A percentile compares a stretch with the other conserved stretches of the same genome.
phyloP scores from a whole-genome alignment of 1,140 invertebrate genomes.

The Scylla paramamosain region DNA sequence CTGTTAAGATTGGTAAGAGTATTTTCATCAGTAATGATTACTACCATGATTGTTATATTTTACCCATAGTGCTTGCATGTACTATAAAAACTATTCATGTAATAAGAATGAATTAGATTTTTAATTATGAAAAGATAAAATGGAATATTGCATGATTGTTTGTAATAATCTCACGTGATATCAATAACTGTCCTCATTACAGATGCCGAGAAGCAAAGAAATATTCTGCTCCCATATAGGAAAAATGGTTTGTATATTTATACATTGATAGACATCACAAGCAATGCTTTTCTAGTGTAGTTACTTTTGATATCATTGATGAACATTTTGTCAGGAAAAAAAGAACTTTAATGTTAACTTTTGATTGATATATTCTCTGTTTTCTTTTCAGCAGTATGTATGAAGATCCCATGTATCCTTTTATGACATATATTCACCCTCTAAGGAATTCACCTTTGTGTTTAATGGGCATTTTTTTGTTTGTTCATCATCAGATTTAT shows the following conservation, averaged over 20 bases:
- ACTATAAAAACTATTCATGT: too few relatives aligned
- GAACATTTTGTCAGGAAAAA: not conserved
- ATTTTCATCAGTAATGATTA: not conserved
- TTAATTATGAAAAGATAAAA: too few relatives aligned
- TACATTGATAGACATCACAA: not conserved
- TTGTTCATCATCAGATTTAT: not conserved
- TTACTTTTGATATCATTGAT: not conserved
- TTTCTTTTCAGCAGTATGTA: constrained; percentile 63
- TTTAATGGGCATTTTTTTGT: not conserved
- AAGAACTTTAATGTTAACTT: not conserved
- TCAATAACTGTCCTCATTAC: not conserved
- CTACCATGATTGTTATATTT: not conserved
- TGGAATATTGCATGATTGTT: too few relatives aligned
- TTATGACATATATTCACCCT: not conserved
- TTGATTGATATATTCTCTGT: constrained; percentile 26
- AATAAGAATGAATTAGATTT: too few relatives aligned
- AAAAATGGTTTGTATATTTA: not conserved
- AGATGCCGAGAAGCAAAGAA: constrained; percentile 34
- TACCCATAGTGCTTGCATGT: too few relatives aligned
- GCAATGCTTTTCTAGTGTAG: not conserved
- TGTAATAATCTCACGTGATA: too few relatives aligned
- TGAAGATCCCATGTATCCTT: constrained; percentile 49
- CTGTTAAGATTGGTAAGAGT: constrained; percentile 31
- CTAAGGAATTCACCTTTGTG: not conserved
- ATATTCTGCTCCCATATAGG: constrained; percentile 28